A percentile compares a stretch with the other conserved stretches of the same genome.
These are phyloP conservation scores for Temnothorax nylanderi DNA, from an alignment of 1,140 invertebrate species.

Conservation along the genomic window DNA sequence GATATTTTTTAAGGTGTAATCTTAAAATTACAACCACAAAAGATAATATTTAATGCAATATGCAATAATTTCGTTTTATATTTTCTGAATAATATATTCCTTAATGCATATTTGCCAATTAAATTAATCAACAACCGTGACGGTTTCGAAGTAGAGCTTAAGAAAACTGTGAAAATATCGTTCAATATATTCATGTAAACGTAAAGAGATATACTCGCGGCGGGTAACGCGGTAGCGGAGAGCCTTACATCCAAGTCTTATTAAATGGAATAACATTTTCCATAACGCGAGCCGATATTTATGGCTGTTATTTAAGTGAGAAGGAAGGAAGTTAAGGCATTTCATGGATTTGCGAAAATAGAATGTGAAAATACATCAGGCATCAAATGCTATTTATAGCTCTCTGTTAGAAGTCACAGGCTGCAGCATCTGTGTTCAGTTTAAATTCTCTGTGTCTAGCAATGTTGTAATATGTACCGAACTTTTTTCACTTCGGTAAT, in stretches of 20 bases:
- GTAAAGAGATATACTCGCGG: neutral
- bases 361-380: conserved; percentile 82
- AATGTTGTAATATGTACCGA: conserved; percentile 77
- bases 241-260: neutral
- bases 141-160: neutral
- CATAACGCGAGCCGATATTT: conserved; percentile 36
- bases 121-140: conserved; percentile 13
- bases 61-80: neutral
- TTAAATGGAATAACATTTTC: conserved; percentile 44
- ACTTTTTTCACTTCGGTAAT: conserved; percentile 64
- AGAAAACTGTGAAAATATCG: neutral
- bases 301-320: conserved; percentile 69
- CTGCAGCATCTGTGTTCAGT: conserved; percentile 77
- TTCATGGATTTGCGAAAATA: conserved; percentile 81
- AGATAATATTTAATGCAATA: neutral
- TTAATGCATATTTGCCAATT: neutral
- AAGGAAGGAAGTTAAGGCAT: conserved; percentile 76
- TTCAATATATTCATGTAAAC: neutral
- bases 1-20: neutral
- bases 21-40: neutral
- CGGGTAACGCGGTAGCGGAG: neutral
- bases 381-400: conserved; percentile 84
- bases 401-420: conserved; percentile 82
- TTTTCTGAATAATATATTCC: neutral
- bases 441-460: conserved; percentile 75